Conservation (phyloP, 2,113 vertebrate genomes). For the Crotalus viridis region DNA sequence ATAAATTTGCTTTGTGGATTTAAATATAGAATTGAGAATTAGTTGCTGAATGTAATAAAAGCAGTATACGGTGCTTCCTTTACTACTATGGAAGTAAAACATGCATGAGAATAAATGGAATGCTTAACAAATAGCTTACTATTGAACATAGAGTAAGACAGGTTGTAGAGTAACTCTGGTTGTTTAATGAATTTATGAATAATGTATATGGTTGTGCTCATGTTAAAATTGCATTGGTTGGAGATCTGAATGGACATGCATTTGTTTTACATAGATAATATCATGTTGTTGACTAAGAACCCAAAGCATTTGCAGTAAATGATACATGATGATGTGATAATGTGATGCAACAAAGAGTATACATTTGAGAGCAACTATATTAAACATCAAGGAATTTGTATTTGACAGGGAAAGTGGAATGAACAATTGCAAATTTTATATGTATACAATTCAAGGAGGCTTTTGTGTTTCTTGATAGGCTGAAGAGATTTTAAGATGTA, state of each 20-base stretch:
- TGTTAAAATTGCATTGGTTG: background rate
- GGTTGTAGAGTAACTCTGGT: background rate
- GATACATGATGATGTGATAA: background rate
- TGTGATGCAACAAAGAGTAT: background rate
- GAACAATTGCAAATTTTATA: background rate
- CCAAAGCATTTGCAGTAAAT: background rate
- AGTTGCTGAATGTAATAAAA: background rate
- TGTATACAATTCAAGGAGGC: background rate
- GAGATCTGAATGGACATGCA: background rate
- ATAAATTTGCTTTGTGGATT: background rate
- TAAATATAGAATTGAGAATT: background rate
- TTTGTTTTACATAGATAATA: background rate
- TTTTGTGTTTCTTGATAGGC: background rate
- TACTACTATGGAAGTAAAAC: background rate
- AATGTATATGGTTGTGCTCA: background rate
- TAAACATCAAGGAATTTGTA: background rate
- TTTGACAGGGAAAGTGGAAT: background rate
- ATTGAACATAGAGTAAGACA: background rate
- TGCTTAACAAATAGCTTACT: background rate
- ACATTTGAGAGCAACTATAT: background rate
- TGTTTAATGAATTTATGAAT: background rate
- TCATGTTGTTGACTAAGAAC: background rate
- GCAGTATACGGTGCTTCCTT: background rate
- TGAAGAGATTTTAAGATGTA: background rate
- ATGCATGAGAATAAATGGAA: background rate